phyloP scores from a whole-genome alignment of 2,888 invertebrate species.

The Thymelicus sylvestris region DNA sequence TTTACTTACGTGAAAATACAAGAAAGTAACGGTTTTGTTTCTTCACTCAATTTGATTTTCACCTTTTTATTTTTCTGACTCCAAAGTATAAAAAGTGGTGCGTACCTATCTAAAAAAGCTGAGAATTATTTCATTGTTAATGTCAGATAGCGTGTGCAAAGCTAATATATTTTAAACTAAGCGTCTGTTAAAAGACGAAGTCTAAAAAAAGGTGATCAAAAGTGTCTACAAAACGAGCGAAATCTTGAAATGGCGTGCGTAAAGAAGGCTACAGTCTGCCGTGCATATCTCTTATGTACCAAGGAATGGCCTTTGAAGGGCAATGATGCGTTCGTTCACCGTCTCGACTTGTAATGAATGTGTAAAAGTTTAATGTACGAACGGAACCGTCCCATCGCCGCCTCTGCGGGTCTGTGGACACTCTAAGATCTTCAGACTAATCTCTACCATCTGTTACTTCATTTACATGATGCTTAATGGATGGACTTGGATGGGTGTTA shows the following conservation, averaged over 20 bases:
- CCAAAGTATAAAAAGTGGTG: too few relatives aligned
- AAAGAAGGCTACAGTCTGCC: constrained; percentile 28
- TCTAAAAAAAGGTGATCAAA: constrained; percentile 34
- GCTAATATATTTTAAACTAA: too few relatives aligned
- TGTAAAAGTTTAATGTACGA: constrained; percentile 62
- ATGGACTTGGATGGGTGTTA: background rate
- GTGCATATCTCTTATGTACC: constrained; percentile 28
- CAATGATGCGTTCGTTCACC: constrained; percentile 57
- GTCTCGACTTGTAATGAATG: constrained; percentile 59
- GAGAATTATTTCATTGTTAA: too few relatives aligned
- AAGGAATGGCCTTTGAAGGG: constrained; percentile 47
- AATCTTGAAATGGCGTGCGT: background rate
- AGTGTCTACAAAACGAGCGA: constrained; percentile 2
- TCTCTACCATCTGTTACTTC: background rate
- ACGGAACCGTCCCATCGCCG: constrained; percentile 42
- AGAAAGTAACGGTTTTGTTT: too few relatives aligned
- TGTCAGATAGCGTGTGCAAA: too few relatives aligned
- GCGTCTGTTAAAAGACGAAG: too few relatives aligned
- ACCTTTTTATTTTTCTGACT: too few relatives aligned
- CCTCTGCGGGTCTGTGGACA: constrained; percentile 6
- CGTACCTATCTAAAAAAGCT: too few relatives aligned
- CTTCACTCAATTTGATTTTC: too few relatives aligned
- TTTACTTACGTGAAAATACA: too few relatives aligned
- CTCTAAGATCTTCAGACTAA: constrained; percentile 16
- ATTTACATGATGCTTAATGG: constrained; percentile 37